Percentiles rank a stretch among this genome's conserved stretches.
phyloP scores from a whole-genome alignment of 2,113 vertebrate genomes.

The Sinocyclocheilus rhinocerous region DNA sequence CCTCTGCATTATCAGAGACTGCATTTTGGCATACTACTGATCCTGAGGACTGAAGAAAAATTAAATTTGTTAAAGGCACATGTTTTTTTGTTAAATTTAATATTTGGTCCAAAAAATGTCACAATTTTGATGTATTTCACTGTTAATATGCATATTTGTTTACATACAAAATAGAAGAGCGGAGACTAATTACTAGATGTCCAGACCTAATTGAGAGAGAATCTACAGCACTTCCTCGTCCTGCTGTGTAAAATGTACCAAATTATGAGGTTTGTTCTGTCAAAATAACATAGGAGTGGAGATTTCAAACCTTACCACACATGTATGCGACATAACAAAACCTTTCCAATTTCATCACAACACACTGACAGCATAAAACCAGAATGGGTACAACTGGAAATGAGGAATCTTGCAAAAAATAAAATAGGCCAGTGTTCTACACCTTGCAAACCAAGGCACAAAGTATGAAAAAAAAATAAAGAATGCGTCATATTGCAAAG shows the following conservation, averaged over 20 bases:
- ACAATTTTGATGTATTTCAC: neutral
- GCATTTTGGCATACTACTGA: constrained; percentile 7
- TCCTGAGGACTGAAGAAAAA: constrained; percentile 42
- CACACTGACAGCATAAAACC: neutral
- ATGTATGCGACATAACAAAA: neutral
- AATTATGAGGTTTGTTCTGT: neutral
- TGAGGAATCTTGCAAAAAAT: neutral
- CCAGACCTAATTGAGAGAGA: neutral
- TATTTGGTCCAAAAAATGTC: neutral
- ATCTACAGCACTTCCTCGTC: neutral
- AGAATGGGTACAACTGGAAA: neutral
- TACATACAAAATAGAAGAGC: neutral
- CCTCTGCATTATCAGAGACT: constrained; percentile 6
- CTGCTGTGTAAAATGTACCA: neutral
- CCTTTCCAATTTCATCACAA: neutral
- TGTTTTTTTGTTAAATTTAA: constrained; percentile 7
- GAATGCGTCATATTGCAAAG: constrained; percentile 4
- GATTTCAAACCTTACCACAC: neutral
- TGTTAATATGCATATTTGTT: neutral
- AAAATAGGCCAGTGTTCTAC: neutral
- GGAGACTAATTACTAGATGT: neutral
- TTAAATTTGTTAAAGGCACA: constrained; percentile 8
- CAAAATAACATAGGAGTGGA: neutral
- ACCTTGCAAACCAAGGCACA: constrained; percentile 9
- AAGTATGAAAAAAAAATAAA: neutral